phyloP scores from a whole-genome alignment of 1,140 invertebrate genomes.

The Dicyema japonicum region DNA sequence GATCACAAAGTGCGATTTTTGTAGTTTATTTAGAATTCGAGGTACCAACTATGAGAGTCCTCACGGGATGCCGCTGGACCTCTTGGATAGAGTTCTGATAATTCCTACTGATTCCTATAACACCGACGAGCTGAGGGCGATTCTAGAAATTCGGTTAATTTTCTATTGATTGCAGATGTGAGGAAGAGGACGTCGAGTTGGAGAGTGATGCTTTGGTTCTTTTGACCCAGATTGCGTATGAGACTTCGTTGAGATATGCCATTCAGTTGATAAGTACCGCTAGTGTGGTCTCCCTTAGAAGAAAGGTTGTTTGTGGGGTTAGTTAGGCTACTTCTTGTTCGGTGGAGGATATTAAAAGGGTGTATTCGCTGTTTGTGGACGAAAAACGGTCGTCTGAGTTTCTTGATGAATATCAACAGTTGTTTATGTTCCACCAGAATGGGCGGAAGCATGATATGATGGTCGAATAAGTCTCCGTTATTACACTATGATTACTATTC shows the following conservation, averaged over 20 bases:
- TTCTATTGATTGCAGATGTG: slow-evolving; percentile 9
- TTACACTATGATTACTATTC: no score
- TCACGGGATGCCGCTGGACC: slow-evolving; percentile 75
- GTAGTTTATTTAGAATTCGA: slow-evolving; percentile 31
- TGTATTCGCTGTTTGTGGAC: slow-evolving; percentile 68
- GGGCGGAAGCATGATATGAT: not conserved
- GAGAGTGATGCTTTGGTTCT: slow-evolving; percentile 55
- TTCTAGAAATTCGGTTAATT: slow-evolving; percentile 42
- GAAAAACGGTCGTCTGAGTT: slow-evolving; percentile 61
- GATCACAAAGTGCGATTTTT: slow-evolving; percentile 30
- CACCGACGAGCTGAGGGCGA: slow-evolving; percentile 56
- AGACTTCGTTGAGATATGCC: slow-evolving; percentile 71
- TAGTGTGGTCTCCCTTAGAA: slow-evolving; percentile 42
- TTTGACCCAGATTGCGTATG: slow-evolving; percentile 54
- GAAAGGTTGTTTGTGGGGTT: slow-evolving; percentile 29
- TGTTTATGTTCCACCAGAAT: slow-evolving; percentile 47
- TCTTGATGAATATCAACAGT: slow-evolving; percentile 67
- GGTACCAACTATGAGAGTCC: slow-evolving; percentile 68
- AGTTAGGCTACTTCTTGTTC: slow-evolving; percentile 25
- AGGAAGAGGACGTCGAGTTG: slow-evolving; percentile 89
- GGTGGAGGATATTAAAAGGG: slow-evolving; percentile 64
- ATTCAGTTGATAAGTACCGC: slow-evolving; percentile 88
- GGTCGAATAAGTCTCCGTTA: no score
- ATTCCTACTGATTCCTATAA: slow-evolving; percentile 55
- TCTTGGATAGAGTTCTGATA: slow-evolving; percentile 74